Conservation (phyloP, 2,888 invertebrate species). For the Nysson spinosus region DNA sequence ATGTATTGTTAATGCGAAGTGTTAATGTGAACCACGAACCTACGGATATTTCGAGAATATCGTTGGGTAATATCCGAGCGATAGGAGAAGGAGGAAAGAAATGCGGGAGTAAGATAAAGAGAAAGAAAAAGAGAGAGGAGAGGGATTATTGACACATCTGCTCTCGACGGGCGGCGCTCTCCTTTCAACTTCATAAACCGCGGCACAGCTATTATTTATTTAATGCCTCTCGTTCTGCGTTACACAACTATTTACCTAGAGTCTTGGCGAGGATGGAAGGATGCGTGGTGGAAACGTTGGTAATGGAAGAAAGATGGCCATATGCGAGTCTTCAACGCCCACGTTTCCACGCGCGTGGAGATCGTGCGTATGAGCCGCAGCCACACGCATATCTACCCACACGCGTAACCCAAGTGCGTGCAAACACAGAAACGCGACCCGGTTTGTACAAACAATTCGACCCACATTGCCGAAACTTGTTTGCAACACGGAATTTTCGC, state of each 20-base stretch:
- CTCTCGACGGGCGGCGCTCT: constrained; percentile 59
- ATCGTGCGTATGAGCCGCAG: background rate
- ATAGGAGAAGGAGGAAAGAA: constrained; percentile 16
- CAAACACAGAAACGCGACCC: constrained; percentile 63
- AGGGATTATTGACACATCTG: constrained; percentile 66
- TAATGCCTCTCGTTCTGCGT: constrained; percentile 71
- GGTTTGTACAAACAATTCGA: constrained; percentile 73
- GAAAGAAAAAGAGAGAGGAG: constrained; percentile 43
- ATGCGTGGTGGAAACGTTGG: constrained; percentile 27
- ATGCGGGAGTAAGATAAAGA: constrained; percentile 13
- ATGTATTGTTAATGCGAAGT: too few species aligned
- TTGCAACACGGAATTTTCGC: constrained; percentile 57
- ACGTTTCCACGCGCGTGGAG: constrained; percentile 28
- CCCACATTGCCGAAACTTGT: constrained; percentile 58
- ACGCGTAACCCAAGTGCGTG: constrained; percentile 56
- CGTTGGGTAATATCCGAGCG: background rate
- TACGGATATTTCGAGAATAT: background rate
- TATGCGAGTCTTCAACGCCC: constrained; percentile 59
- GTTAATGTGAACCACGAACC: too few species aligned
- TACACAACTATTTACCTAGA: constrained; percentile 63
- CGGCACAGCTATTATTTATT: constrained; percentile 69
- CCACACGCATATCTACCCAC: background rate
- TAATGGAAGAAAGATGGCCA: constrained; percentile 41
- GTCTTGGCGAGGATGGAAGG: constrained; percentile 13
- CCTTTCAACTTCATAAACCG: constrained; percentile 64